phyloP scores from a whole-genome alignment of 2,113 vertebrate genomes.

The Pristiophorus japonicus region DNA sequence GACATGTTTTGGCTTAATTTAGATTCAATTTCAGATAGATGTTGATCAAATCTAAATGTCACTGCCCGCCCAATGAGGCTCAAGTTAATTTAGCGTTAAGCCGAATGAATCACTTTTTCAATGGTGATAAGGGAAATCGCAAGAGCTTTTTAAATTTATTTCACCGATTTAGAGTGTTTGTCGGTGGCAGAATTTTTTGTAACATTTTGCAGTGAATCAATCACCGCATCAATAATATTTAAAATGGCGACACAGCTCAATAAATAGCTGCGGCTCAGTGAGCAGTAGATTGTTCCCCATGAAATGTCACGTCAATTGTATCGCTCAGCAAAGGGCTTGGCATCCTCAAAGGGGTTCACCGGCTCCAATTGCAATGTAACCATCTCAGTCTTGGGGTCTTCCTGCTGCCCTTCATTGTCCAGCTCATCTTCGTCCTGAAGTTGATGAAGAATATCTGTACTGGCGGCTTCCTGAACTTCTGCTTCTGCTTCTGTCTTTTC shows the following conservation, averaged over 20 bases:
- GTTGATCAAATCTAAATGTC: constrained; percentile 18
- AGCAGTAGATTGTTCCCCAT: too few species aligned
- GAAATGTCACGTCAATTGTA: too few species aligned
- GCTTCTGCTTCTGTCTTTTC: too few species aligned
- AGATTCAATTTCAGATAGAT: constrained; percentile 12
- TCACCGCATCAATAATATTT: not conserved
- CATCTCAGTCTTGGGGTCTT: too few species aligned
- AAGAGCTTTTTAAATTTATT: not conserved
- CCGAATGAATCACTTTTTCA: constrained; percentile 23
- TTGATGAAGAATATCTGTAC: too few species aligned
- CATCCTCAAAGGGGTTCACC: too few species aligned
- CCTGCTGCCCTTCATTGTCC: too few species aligned
- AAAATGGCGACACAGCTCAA: too few species aligned
- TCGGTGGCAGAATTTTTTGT: not conserved
- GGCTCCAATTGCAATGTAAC: too few species aligned
- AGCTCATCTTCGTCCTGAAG: too few species aligned
- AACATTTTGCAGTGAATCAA: not conserved
- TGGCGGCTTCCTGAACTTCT: too few species aligned
- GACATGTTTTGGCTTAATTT: constrained; percentile 9
- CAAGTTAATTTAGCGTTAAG: not conserved
- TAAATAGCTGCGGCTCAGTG: not conserved
- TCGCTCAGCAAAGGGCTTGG: too few species aligned
- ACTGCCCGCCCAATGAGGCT: not conserved
- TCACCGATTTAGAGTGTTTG: not conserved
- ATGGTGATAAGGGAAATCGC: constrained; percentile 14